phyloP scores from a whole-genome alignment of 2,888 invertebrate genomes.

The Pseudococcus viburni region DNA sequence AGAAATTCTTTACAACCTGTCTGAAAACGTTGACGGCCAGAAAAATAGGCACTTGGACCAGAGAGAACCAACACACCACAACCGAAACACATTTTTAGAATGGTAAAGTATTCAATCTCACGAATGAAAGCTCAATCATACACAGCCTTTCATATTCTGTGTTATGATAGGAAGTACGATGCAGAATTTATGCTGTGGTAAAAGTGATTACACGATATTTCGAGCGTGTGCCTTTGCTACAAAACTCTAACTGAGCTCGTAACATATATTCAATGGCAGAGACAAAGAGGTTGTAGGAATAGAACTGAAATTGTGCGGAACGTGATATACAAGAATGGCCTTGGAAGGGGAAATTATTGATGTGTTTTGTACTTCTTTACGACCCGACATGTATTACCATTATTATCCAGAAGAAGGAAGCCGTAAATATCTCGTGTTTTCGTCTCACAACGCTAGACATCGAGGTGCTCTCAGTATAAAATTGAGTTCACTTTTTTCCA shows the following conservation, averaged over 20 bases:
- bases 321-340: slow-evolving; percentile 81
- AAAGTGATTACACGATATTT: slow-evolving; percentile 90
- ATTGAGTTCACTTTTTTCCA: slow-evolving; percentile 70
- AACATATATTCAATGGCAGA: slow-evolving; percentile 80
- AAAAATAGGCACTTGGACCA: slow-evolving; percentile 76
- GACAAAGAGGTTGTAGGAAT: slow-evolving; percentile 81
- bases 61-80: slow-evolving; percentile 73
- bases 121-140: neutral
- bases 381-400: slow-evolving; percentile 81
- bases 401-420: slow-evolving; percentile 85
- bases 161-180: slow-evolving; percentile 70
- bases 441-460: neutral
- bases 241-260: slow-evolving; percentile 86
- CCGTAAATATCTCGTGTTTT: slow-evolving; percentile 71
- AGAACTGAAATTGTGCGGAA: too few species aligned
- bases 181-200: slow-evolving; percentile 86
- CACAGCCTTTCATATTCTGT: neutral
- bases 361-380: slow-evolving; percentile 78
- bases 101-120: too few species aligned
- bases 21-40: slow-evolving; percentile 77
- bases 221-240: slow-evolving; percentile 78
- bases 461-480: too few species aligned
- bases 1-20: slow-evolving; percentile 78
- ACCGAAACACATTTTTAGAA: slow-evolving; percentile 81
- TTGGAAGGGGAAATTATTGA: slow-evolving; percentile 80